Evolutionary conservation across 2,888 invertebrate species (phyloP).

Genomic region (Antheraea yamamai): DNA sequence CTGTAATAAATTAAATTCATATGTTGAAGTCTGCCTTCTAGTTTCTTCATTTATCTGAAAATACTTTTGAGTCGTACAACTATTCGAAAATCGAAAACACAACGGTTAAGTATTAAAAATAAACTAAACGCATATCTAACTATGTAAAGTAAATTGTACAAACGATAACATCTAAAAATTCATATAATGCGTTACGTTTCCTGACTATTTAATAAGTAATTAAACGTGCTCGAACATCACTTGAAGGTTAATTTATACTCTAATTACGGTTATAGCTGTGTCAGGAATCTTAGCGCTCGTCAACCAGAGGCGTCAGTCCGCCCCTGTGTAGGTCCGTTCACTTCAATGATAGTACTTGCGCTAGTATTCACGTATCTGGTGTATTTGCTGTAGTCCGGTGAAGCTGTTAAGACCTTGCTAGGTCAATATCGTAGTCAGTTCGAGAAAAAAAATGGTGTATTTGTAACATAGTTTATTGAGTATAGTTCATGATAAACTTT

Average conservation of each 20-base stretch:
- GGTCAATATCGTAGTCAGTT: too few relatives aligned
- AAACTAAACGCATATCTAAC: background rate
- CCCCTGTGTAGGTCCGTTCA: slow-evolving; percentile 50
- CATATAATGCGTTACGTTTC: slow-evolving; percentile 44
- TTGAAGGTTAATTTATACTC: slow-evolving; percentile 60
- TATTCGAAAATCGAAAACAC: background rate
- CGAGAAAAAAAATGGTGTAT: too few relatives aligned
- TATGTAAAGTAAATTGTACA: background rate
- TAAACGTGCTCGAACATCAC: slow-evolving; percentile 50
- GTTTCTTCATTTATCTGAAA: too few relatives aligned
- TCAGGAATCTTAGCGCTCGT: slow-evolving; percentile 53
- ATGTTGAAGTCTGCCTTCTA: too few relatives aligned
- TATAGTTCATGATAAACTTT: background rate
- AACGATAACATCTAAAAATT: slow-evolving; percentile 13
- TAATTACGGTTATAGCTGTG: slow-evolving; percentile 66
- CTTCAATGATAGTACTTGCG: slow-evolving; percentile 4
- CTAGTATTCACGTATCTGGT: background rate
- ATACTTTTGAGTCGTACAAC: too few relatives aligned
- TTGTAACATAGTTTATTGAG: too few relatives aligned
- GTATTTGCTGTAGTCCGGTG: too few relatives aligned
- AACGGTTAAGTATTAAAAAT: background rate
- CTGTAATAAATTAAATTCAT: too few relatives aligned
- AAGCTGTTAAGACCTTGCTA: too few relatives aligned
- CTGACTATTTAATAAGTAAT: slow-evolving; percentile 50
- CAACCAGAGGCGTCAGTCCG: slow-evolving; percentile 63